Base-by-base conservation (phyloP, 2,888 invertebrate species). In the Prosapia bicincta region DNA sequence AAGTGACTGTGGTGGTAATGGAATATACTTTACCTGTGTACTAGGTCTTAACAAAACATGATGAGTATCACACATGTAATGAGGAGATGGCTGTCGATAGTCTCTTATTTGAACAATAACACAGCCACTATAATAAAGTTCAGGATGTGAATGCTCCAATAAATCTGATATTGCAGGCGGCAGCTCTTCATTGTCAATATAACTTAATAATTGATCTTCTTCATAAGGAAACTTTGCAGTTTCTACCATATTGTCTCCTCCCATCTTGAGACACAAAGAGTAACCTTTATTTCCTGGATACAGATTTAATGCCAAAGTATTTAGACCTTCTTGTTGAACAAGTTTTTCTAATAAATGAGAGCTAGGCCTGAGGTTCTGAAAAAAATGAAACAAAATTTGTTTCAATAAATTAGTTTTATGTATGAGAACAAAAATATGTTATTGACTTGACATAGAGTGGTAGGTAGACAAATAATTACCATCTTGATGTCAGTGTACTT, bases 261-360 rank as follows among this genome's bases (percentile, higher is more conserved):
- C 72, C 69, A 69, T 69, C 30, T 72, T 75, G 66, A 78, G 69
- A 26, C 76, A 85, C 81, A 92, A 85, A 78, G 95, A 94, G 87
- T 95, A 97, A 82, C 97, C 97, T 86, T 96, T 95, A 87, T 95
- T 95, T 75, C 93, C 95, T 78, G 96, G 94, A 87, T 96, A 95
- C 82, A 97, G 88, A 87, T 96, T 97, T 82, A 97, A 89, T 83
- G 97, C 93, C 83, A 97, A 88, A 80, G 95, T 96, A 85, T 95
- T 95, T 82, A 97, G 89, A 85, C 92, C 92, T 86, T 97, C 96
- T 83, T 90, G 90, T 83, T 92, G 90, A 83, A 96, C 91, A 83
- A 97, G 87, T 85, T 95, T 93, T 84, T 94, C 94, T 85, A 97
- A 87, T 81, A 96, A 89, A 85, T 91, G 90, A 79, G 92, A 91